phyloP scores from a whole-genome alignment of 2,113 vertebrate genomes.

The Numida meleagris region DNA sequence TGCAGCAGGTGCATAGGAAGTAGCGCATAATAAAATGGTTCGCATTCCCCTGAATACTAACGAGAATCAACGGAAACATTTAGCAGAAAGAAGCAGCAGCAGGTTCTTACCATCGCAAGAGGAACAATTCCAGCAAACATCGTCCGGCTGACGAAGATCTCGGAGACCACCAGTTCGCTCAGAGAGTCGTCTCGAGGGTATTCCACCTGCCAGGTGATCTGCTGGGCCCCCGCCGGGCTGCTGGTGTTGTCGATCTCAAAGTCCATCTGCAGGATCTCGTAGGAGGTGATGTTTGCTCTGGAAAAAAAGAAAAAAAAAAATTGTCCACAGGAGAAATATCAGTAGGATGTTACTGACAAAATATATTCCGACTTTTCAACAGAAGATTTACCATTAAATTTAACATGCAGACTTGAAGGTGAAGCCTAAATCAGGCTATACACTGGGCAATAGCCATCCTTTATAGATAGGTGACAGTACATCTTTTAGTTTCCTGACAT shows the following conservation, averaged over 20 bases:
- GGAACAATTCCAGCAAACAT: constrained; percentile 89
- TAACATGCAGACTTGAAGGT: neutral
- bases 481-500: neutral
- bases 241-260: constrained; percentile 91
- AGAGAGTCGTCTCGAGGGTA: constrained; percentile 79
- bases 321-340: neutral
- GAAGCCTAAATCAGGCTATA: neutral
- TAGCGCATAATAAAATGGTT: neutral
- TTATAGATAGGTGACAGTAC: neutral
- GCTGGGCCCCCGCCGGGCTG: constrained; percentile 85
- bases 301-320: neutral
- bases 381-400: neutral
- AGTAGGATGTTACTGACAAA: neutral
- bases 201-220: constrained; percentile 91
- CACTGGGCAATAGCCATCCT: neutral
- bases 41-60: constrained; percentile 14
- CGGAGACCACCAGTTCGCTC: constrained; percentile 81
- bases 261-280: constrained; percentile 93
- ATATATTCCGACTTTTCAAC: neutral
- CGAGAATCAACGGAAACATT: neutral
- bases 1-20: constrained; percentile 41
- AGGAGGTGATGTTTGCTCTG: constrained; percentile 83
- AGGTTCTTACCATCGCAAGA: constrained; percentile 84
- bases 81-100: neutral
- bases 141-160: constrained; percentile 89